These are phyloP conservation scores for Oncorhynchus clarkii DNA, from an alignment of 2,113 vertebrate species.

Conservation along the genomic window DNA sequence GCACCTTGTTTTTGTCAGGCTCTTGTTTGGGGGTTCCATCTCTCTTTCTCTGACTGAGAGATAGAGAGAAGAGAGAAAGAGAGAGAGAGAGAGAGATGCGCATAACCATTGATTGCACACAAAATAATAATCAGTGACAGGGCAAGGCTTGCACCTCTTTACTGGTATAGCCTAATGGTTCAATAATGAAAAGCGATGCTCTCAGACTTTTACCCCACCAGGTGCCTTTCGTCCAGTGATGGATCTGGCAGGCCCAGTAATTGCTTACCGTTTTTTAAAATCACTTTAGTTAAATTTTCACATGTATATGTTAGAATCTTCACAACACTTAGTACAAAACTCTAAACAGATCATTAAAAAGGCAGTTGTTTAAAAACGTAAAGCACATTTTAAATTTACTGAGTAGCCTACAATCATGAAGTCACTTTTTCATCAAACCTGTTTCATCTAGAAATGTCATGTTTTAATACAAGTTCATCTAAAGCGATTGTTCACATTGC, in stretches of 20 bases:
- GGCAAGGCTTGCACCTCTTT: conserved; percentile 53
- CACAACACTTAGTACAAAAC: too few relatives aligned
- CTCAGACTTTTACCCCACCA: conserved; percentile 57
- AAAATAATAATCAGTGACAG: conserved; percentile 56
- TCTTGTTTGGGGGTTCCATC: conserved; percentile 57
- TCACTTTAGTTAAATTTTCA: too few relatives aligned
- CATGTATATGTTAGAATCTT: too few relatives aligned
- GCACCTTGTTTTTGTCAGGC: conserved; percentile 62
- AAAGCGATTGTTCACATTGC: too few relatives aligned
- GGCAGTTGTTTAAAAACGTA: too few relatives aligned
- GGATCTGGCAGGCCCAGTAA: conserved; percentile 52
- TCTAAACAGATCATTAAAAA: too few relatives aligned
- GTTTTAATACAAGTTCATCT: too few relatives aligned
- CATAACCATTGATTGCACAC: conserved; percentile 44
- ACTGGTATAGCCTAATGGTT: conserved; percentile 54
- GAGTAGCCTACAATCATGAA: too few relatives aligned
- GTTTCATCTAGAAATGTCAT: too few relatives aligned
- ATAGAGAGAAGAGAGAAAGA: conserved; percentile 39
- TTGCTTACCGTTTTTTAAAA: conserved; percentile 33
- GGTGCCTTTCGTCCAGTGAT: conserved; percentile 55
- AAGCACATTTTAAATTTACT: too few relatives aligned
- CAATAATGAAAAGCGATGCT: conserved; percentile 62
- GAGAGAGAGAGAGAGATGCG: conserved; percentile 30
- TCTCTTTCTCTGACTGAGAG: conserved; percentile 56
- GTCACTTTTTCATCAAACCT: too few relatives aligned